These are phyloP conservation scores for Coregonus clupeaformis DNA, from an alignment of 2,113 vertebrate species.

Conservation along the genomic window DNA sequence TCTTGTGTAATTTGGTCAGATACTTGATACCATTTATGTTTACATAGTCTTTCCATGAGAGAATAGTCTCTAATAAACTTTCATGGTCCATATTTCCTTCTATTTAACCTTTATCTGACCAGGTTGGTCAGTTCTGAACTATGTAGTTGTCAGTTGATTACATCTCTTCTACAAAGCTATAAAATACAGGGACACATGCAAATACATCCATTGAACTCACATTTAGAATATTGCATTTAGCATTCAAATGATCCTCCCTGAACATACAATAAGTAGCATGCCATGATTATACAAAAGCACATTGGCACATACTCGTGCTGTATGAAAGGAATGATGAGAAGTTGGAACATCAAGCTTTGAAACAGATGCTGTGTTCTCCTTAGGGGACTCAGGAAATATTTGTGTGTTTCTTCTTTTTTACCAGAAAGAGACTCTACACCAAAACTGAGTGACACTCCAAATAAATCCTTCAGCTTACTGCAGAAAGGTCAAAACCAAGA, in stretches of 20 bases:
- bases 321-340: neutral
- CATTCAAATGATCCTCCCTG: neutral
- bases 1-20: no score
- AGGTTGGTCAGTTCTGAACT: no score
- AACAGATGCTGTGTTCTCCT: neutral
- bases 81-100: no score
- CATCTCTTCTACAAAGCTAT: neutral
- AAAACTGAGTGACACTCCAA: neutral
- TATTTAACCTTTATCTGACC: no score
- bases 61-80: no score
- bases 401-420: neutral
- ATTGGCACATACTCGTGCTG: no score
- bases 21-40: no score
- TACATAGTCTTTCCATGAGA: no score
- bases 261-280: neutral
- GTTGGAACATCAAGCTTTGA: neutral
- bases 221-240: neutral
- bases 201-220: neutral
- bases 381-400: neutral
- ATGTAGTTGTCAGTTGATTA: neutral
- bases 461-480: neutral
- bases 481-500: neutral
- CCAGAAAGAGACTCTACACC: no score
- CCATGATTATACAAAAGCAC: neutral
- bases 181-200: neutral